Evolutionary conservation across 2,888 invertebrate species (phyloP).

Genomic region (Lapara coniferarum): DNA sequence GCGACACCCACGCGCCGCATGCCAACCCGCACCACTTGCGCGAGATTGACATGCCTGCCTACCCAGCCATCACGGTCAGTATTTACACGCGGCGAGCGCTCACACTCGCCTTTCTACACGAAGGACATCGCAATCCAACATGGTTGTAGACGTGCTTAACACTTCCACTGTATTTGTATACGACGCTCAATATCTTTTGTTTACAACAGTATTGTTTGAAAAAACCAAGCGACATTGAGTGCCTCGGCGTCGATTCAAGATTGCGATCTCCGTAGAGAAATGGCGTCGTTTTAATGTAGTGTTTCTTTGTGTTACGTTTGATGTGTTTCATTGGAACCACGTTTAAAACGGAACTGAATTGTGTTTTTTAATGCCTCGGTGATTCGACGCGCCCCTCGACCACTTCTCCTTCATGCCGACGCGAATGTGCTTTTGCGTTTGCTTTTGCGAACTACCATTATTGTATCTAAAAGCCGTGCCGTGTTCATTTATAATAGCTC

Average conservation of each 20-base stretch:
- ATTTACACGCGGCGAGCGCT: slow-evolving; percentile 41
- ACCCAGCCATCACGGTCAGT: slow-evolving; percentile 80
- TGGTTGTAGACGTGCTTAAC: slow-evolving; percentile 23
- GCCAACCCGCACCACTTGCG: slow-evolving; percentile 90
- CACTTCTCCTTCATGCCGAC: slow-evolving; percentile 42
- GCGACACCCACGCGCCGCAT: slow-evolving; percentile 89
- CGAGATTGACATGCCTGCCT: slow-evolving; percentile 85
- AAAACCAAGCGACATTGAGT: slow-evolving; percentile 26
- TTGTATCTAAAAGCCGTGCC: slow-evolving; percentile 41
- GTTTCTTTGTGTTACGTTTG: slow-evolving; percentile 27
- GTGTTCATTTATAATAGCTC: slow-evolving; percentile 31
- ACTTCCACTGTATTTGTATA: slow-evolving; percentile 6
- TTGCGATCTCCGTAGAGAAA: slow-evolving; percentile 33
- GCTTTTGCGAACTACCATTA: slow-evolving; percentile 53
- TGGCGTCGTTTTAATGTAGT: slow-evolving; percentile 20
- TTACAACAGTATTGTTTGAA: slow-evolving; percentile 25
- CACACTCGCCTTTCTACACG: slow-evolving; percentile 14
- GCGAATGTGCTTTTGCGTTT: slow-evolving; percentile 64
- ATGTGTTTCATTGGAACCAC: slow-evolving; percentile 25
- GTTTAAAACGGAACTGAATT: slow-evolving; percentile 28
- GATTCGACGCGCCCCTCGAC: slow-evolving; percentile 30
- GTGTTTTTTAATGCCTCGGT: slow-evolving; percentile 32
- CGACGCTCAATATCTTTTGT: slow-evolving; percentile 18
- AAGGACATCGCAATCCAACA: slow-evolving; percentile 24
- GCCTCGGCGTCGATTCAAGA: slow-evolving; percentile 28